phyloP scores from a whole-genome alignment of 2,888 invertebrate species.

The Plagodis dolabraria region DNA sequence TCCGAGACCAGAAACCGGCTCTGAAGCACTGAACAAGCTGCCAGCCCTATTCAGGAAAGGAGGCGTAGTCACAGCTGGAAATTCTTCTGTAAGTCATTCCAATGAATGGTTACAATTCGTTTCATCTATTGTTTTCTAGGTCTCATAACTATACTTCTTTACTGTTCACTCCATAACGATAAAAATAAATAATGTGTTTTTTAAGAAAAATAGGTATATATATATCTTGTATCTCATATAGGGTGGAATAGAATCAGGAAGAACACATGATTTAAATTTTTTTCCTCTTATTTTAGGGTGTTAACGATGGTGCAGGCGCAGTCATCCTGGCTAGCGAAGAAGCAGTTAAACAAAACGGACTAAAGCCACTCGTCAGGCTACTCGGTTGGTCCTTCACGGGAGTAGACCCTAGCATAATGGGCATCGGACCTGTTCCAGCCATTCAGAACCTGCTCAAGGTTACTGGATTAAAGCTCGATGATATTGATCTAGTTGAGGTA shows the following conservation, averaged over 20 bases:
- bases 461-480: slow-evolving; percentile 90
- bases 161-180: not conserved
- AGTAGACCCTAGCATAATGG: slow-evolving; percentile 98
- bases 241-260: no score
- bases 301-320: slow-evolving; percentile 97
- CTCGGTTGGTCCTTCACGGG: slow-evolving; percentile 95
- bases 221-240: no score
- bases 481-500: slow-evolving; percentile 96
- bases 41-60: slow-evolving; percentile 95
- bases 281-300: slow-evolving; percentile 86
- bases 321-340: slow-evolving; percentile 95
- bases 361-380: slow-evolving; percentile 94
- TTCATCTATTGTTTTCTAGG: not conserved
- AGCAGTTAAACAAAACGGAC: slow-evolving; percentile 87
- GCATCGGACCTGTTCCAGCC: slow-evolving; percentile 98
- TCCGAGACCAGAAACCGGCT: slow-evolving; percentile 93
- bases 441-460: slow-evolving; percentile 92
- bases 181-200: no score
- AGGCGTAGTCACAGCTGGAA: slow-evolving; percentile 97
- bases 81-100: slow-evolving; percentile 89
- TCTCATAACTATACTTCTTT: not conserved
- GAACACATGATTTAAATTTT: no score
- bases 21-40: slow-evolving; percentile 92
- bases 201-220: no score
- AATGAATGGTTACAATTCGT: no score